Conservation (phyloP, 2,797 vertebrate species). For the Anas acuta region DNA sequence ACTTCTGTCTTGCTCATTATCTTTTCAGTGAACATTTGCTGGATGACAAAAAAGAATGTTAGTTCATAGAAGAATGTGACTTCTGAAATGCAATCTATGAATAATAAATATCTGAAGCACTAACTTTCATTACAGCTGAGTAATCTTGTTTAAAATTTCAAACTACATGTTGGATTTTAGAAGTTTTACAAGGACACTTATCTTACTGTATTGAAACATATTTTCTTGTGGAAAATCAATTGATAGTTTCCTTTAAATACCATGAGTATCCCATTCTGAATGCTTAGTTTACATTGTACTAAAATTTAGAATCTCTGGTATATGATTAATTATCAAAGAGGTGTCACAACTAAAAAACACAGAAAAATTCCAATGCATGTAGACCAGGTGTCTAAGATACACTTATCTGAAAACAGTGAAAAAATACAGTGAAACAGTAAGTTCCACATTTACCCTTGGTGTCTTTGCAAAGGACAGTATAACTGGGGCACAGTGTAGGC, state of each 20-base stretch:
- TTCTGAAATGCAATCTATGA: background rate
- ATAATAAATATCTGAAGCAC: background rate
- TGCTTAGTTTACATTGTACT: background rate
- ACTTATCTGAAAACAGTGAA: background rate
- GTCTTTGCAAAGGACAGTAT: background rate
- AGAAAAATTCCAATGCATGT: background rate
- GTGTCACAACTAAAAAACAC: background rate
- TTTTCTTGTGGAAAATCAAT: background rate
- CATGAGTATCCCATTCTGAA: background rate
- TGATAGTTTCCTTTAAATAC: background rate
- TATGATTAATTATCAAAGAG: background rate
- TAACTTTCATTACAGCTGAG: background rate
- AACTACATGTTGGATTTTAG: background rate
- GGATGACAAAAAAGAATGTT: background rate
- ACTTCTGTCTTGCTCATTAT: background rate
- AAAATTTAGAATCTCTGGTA: background rate
- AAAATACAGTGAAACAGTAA: background rate
- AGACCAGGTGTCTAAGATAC: background rate
- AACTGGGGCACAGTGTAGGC: background rate
- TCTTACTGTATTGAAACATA: background rate
- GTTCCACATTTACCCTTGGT: background rate
- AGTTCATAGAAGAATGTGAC: background rate
- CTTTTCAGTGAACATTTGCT: background rate
- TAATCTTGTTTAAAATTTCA: background rate
- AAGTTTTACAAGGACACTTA: background rate